A percentile compares a stretch with the other conserved stretches of the same genome.
phyloP scores from a whole-genome alignment of 1,140 invertebrate species.

The Drosophila erecta region DNA sequence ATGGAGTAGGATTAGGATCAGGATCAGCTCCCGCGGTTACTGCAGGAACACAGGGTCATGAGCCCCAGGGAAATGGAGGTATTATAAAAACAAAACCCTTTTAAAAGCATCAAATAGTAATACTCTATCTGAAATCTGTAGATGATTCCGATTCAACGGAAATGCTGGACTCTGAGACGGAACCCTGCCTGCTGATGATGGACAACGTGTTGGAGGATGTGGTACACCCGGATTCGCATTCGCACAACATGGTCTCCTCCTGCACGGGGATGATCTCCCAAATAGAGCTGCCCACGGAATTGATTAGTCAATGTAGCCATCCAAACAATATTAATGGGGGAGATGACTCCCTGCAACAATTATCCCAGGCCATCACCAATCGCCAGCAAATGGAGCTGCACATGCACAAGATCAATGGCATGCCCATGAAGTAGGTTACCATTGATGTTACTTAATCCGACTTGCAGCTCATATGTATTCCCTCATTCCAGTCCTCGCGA shows the following conservation, averaged over 20 bases:
- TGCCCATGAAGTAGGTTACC: slow-evolving; percentile 66
- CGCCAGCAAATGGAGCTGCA: slow-evolving; percentile 86
- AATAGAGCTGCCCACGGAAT: slow-evolving; percentile 80
- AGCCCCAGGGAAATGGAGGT: slow-evolving; percentile 61
- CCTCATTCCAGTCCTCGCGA: slow-evolving; percentile 59
- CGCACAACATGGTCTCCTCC: slow-evolving; percentile 89
- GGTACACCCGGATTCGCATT: slow-evolving; percentile 87
- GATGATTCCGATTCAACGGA: slow-evolving; percentile 87
- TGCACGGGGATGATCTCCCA: slow-evolving; percentile 82
- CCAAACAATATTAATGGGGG: slow-evolving; percentile 60
- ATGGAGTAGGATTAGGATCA: slow-evolving; percentile 25
- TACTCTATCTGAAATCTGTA: background rate
- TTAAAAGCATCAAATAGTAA: background rate
- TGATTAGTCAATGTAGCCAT: slow-evolving; percentile 70
- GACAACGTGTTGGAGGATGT: slow-evolving; percentile 90
- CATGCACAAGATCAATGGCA: slow-evolving; percentile 61
- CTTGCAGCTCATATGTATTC: background rate
- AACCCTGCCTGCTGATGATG: slow-evolving; percentile 90
- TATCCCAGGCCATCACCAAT: slow-evolving; percentile 88
- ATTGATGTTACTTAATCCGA: background rate
- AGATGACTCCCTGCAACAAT: slow-evolving; percentile 88
- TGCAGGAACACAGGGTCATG: slow-evolving; percentile 26
- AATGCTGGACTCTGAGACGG: slow-evolving; percentile 91
- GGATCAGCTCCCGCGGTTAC: slow-evolving; percentile 12
- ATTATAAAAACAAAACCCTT: background rate